Base-by-base conservation (phyloP, 53 echinoderm and acorn worm species). In the Temnopleurus reevesii region DNA sequence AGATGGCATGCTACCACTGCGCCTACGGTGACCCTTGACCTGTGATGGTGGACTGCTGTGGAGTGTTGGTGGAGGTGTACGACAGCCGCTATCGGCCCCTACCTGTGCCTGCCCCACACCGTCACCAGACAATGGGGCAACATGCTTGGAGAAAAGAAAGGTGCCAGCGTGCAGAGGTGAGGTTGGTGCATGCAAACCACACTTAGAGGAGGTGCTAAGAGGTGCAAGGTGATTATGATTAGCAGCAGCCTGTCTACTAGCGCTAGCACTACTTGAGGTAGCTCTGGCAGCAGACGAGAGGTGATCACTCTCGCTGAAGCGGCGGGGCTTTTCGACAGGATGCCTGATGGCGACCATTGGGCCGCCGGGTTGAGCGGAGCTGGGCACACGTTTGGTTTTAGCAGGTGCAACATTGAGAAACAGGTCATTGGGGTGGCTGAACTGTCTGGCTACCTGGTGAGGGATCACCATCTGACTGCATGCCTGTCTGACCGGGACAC, bases 281-380 rank as follows among this genome's bases (percentile, higher is more conserved):
- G 35, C 15, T 49, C 61, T 19, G 51, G 80, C 61, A 63, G 77
- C 45, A 3, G 92, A 25, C 57, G 63, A 54, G 46, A 43, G 91
- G 28, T 91, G 84, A 80, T 93, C 93, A 53, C 93, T 93, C 63
- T 93, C 93, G 76, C 93, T 93, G 55, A 89, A 89, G 60, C 93
- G 93, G 19, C 93, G 91, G 35, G 91, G 93, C 91, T 93, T 93
- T 6, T 86, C 85, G 28, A 61, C 89, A 10, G 81, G 77, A 51
- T 88, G 91, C 83, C 89, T 41, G 19, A 15, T 44, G 33, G 45
- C 76, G 7, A 91, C 80, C 81, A 45, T 76, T 82, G 83, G 53
- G 53, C 77, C 84, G 46, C 86, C 86, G 19, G 33, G 10, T 25
- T 63, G 55, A 23, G 55, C 76, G 1, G 71, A 13, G 55, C 64